Evolutionary conservation across 1,140 invertebrate genomes (phyloP).

Genomic region (Danaus plexippus): DNA sequence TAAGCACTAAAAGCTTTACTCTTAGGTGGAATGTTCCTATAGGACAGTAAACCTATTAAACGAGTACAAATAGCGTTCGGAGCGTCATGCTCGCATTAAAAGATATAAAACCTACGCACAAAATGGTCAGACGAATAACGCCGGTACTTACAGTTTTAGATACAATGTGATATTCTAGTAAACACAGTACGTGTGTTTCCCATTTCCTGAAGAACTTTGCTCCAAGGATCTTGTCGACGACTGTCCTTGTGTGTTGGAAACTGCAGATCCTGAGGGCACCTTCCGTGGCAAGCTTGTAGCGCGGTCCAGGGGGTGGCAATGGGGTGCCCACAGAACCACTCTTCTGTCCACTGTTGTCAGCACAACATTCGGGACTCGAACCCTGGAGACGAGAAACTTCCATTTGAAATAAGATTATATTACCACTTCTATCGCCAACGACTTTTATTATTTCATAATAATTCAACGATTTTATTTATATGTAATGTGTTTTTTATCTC

Average conservation of each 20-base stretch:
- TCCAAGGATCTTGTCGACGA: conserved; percentile 86
- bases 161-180: conserved; percentile 79
- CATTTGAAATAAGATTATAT: conserved; percentile 1
- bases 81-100: no score
- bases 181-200: conserved; percentile 84
- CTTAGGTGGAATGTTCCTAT: no score
- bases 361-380: conserved; percentile 61
- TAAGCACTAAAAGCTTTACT: no score
- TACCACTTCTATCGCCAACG: background rate
- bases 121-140: no score
- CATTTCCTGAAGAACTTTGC: conserved; percentile 85
- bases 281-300: conserved; percentile 83
- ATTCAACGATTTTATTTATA: no score
- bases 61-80: no score
- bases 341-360: conserved; percentile 54
- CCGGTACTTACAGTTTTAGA: conserved; percentile 81
- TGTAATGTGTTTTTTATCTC: no score
- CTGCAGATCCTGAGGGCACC: conserved; percentile 85
- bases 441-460: no score
- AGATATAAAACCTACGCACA: no score
- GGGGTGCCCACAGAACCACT: conserved; percentile 37
- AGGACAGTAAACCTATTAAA: no score
- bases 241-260: conserved; percentile 84
- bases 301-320: conserved; percentile 74
- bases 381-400: conserved; percentile 31